phyloP scores from a whole-genome alignment of 2,113 vertebrate genomes.

The Pipra filicauda region DNA sequence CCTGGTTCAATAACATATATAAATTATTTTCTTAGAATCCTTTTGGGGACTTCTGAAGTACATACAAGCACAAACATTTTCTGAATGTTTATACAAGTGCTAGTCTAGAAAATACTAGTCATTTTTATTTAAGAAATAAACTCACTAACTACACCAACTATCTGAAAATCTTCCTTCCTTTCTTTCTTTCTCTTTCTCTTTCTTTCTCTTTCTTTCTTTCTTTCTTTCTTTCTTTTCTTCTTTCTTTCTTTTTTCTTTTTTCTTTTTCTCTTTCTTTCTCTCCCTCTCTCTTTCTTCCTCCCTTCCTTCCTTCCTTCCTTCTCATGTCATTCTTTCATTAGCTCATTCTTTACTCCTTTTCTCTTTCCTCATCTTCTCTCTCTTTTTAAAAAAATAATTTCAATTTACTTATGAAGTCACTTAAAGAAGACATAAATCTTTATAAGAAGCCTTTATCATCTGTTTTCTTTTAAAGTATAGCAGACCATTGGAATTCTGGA shows the following conservation, averaged over 20 bases:
- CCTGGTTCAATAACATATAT: slow-evolving; percentile 4
- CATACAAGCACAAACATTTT: background rate
- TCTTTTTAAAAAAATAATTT: background rate
- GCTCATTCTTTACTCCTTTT: background rate
- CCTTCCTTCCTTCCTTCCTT: too few species aligned
- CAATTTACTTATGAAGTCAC: background rate
- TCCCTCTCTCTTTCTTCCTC: too few species aligned
- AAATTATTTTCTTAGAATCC: slow-evolving; percentile 21
- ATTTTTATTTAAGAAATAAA: background rate
- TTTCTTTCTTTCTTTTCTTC: too few species aligned
- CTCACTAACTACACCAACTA: background rate
- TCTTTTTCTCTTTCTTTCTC: too few species aligned
- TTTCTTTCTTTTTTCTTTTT: too few species aligned
- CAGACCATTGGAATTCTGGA: background rate
- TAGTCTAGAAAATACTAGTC: background rate
- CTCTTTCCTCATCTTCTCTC: background rate
- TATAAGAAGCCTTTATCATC: background rate
- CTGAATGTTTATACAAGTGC: background rate
- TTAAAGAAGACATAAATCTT: background rate
- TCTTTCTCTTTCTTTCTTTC: rapidly evolving
- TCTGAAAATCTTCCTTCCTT: background rate
- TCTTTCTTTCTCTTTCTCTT: rapidly evolving
- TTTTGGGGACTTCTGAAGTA: background rate
- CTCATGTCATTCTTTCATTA: background rate
- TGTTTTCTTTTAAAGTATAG: slow-evolving; percentile 37